phyloP scores from a whole-genome alignment of 2,888 invertebrate species.

The Chaitophorus viminalis region DNA sequence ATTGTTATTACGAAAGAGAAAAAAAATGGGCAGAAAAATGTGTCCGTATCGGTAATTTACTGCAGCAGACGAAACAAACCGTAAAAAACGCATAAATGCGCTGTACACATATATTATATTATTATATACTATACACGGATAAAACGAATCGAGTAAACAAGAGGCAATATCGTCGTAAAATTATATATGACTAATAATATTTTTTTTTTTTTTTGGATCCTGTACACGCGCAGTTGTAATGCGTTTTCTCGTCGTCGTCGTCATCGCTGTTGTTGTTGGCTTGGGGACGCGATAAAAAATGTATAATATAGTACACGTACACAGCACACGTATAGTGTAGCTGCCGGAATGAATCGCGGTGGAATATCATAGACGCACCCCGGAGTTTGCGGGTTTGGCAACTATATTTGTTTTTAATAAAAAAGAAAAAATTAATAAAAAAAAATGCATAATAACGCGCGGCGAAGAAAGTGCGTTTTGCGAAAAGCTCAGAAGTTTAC shows the following conservation, averaged over 20 bases:
- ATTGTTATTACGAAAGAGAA: conserved; percentile 32
- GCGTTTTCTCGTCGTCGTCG: neutral
- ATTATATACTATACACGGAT: neutral
- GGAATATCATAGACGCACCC: neutral
- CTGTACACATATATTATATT: neutral
- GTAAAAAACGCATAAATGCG: conserved; percentile 46
- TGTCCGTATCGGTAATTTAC: conserved; percentile 31
- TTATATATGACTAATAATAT: conserved; percentile 28
- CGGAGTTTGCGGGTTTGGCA: neutral
- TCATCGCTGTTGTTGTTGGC: neutral
- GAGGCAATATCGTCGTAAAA: conserved; percentile 36
- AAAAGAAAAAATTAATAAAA: no score
- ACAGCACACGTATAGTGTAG: no score
- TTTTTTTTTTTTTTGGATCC: conserved; percentile 12
- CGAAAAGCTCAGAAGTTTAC: conserved; percentile 1
- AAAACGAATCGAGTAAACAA: conserved; percentile 44
- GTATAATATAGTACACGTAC: neutral
- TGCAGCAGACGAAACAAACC: conserved; percentile 58
- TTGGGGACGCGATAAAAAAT: neutral
- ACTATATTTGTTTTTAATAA: conserved; percentile 15
- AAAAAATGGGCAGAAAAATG: conserved; percentile 32
- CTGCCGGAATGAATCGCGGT: neutral
- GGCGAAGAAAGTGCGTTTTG: neutral
- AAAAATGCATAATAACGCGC: neutral
- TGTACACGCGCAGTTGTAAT: neutral